A percentile compares a stretch with the other conserved stretches of the same genome.
Conservation (phyloP, 1,140 invertebrate species). For the Apis florea region DNA sequence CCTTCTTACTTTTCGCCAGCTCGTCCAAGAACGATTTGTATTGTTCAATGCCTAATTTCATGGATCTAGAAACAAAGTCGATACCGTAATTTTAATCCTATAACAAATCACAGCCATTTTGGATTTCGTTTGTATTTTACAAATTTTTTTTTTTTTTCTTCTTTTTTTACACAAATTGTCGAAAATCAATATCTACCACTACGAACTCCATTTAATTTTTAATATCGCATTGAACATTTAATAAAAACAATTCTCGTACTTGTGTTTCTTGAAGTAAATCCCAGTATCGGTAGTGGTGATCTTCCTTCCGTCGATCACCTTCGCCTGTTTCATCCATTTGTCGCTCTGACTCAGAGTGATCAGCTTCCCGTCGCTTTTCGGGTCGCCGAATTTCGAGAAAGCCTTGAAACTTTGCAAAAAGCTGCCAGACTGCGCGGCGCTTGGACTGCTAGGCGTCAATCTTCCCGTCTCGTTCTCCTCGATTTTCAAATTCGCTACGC, state of each 20-base stretch:
- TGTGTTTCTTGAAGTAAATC: slow-evolving; percentile 94
- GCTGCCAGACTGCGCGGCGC: slow-evolving; percentile 45
- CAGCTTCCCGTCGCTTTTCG: slow-evolving; percentile 91
- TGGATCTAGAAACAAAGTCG: slow-evolving; percentile 72
- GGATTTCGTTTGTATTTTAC: no score
- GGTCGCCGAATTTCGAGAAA: slow-evolving; percentile 94
- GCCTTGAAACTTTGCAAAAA: slow-evolving; percentile 81
- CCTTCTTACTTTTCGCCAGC: slow-evolving; percentile 89
- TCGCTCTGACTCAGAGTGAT: slow-evolving; percentile 94
- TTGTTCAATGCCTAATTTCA: slow-evolving; percentile 86
- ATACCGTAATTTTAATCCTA: not conserved
- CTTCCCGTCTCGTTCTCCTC: slow-evolving; percentile 53
- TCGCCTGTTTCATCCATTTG: slow-evolving; percentile 97
- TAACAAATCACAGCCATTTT: no score
- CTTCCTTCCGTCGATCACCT: slow-evolving; percentile 94
- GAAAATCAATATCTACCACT: no score
- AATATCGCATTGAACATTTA: not conserved
- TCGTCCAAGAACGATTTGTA: slow-evolving; percentile 92
- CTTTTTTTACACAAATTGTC: no score
- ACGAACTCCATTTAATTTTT: not conserved
- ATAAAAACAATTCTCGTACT: slow-evolving; percentile 79
- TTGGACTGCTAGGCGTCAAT: slow-evolving; percentile 61
- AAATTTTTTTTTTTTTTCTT: no score
- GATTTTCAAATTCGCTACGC: slow-evolving; percentile 71
- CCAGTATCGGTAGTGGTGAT: slow-evolving; percentile 94